Base-by-base conservation (phyloP, 2,797 vertebrate species). In the Enteromius fasciolatus region DNA sequence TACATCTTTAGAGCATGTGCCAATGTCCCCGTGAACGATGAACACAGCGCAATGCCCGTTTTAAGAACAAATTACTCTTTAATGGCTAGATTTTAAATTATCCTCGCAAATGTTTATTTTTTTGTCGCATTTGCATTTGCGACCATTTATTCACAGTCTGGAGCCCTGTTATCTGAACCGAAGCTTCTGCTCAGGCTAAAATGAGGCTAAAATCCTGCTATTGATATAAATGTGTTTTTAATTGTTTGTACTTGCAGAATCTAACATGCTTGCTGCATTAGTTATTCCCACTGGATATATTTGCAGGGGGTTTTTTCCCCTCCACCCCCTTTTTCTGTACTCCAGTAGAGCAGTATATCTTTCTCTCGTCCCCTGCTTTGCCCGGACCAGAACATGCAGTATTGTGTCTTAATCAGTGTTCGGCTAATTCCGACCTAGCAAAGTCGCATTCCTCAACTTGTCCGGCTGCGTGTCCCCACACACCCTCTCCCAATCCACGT, bases 151-250 rank as follows among this genome's bases (percentile, higher is more conserved):
- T 61, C 25, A 64, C 10, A 50, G 25, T 33, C 61, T 48, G 59
- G 18, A 66, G 36, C 17, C 31, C 41, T 25, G 15, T 82, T 78
- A 48, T 72, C 68, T 44, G 64, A 79, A 86, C 69, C n/a, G 3
- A 88, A 80, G 87, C 87, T 80, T 61, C 86, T 10, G 33, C 59
- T 77, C 20, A 87, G 86, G 89, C 92, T 92, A 90, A 93, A 94
- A 94, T 88, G 93, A 94, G 92, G 92, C 92, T 93, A 94, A 94
- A 91, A 90, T 92, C 91, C 84, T 84, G 88, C 86, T 87, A 89
- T 93, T 94, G 92, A 91, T 87, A 92, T 91, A 92, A 93, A 94
- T 94, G 90, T 90, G 92, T 89, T 93, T 94, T 94, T 92, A 94
- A 94, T 94, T 93, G 92, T 90, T 85, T 70, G 89, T 90, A 89